phyloP scores from a whole-genome alignment of 2,888 invertebrate genomes.

The Caenorhabditis doughertyi region DNA sequence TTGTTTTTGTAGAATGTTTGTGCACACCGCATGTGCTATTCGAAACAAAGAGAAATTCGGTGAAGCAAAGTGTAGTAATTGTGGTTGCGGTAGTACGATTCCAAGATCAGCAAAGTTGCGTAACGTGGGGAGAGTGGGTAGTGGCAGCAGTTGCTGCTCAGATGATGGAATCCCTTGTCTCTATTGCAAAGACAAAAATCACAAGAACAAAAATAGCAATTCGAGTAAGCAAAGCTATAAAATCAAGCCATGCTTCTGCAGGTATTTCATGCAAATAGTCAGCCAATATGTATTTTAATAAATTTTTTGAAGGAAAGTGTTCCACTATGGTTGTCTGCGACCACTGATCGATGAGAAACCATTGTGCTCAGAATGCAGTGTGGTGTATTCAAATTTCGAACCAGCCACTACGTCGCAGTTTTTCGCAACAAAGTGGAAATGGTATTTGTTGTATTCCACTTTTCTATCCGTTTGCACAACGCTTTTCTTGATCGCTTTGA shows the following conservation, averaged over 20 bases:
- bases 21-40: conserved; percentile 36
- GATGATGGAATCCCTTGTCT: background rate
- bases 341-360: conserved; percentile 7
- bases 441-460: background rate
- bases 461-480: conserved; percentile 21
- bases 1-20: conserved; percentile 39
- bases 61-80: conserved; percentile 52
- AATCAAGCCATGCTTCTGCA: conserved; percentile 46
- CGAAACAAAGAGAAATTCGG: conserved; percentile 29
- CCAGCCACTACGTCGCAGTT: conserved; percentile 28
- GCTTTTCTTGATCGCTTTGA: conserved; percentile 1
- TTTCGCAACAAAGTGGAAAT: conserved; percentile 29
- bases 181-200: conserved; percentile 15
- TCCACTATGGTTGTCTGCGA: conserved; percentile 31
- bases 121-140: background rate
- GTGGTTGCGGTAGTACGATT: conserved; percentile 39
- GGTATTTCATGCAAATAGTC: conserved; percentile 8
- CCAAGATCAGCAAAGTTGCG: conserved; percentile 5
- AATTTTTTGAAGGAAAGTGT: conserved; percentile 27
- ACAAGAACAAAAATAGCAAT: background rate
- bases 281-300: background rate
- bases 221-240: background rate
- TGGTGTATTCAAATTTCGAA: conserved; percentile 22
- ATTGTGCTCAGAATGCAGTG: conserved; percentile 31
- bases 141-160: background rate